These are phyloP conservation scores for Aspidiotus destructor DNA, from an alignment of 2,888 invertebrate species.

Conservation along the genomic window DNA sequence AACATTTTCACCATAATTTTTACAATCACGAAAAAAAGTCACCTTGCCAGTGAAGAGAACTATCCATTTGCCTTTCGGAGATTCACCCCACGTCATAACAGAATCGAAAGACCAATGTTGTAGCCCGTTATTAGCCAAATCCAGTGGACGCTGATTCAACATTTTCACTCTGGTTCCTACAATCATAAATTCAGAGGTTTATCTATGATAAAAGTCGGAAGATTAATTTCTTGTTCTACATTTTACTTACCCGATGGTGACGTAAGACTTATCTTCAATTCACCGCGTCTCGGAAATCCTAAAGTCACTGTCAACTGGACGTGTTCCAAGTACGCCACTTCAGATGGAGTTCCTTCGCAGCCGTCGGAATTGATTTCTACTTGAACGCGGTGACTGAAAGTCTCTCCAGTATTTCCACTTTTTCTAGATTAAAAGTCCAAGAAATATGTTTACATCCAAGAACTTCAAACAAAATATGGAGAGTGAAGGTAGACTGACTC, in stretches of 20 bases:
- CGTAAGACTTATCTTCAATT: slow-evolving; percentile 59
- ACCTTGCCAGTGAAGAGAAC: slow-evolving; percentile 47
- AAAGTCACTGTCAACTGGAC: slow-evolving; percentile 64
- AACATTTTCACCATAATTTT: too few species aligned
- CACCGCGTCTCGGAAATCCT: slow-evolving; percentile 62
- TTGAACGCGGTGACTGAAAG: background rate
- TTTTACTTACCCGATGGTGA: slow-evolving; percentile 61
- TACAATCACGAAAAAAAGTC: too few species aligned
- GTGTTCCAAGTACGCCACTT: slow-evolving; percentile 61
- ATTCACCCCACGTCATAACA: slow-evolving; percentile 84
- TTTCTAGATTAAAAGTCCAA: too few species aligned
- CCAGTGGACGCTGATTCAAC: slow-evolving; percentile 60
- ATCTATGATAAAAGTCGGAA: too few species aligned
- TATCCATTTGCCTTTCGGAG: slow-evolving; percentile 62
- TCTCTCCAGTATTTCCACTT: too few species aligned
- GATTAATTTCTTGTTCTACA: too few species aligned
- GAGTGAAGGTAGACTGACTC: background rate
- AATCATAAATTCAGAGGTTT: too few species aligned
- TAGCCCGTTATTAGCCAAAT: slow-evolving; percentile 58
- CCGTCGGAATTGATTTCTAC: slow-evolving; percentile 28
- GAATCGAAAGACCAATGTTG: slow-evolving; percentile 76
- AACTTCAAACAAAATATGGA: too few species aligned
- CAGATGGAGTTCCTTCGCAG: slow-evolving; percentile 37
- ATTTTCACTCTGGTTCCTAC: slow-evolving; percentile 61
- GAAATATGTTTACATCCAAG: too few species aligned